Conservation (phyloP, 2,888 invertebrate species). For the Liposcelis brunnea region DNA sequence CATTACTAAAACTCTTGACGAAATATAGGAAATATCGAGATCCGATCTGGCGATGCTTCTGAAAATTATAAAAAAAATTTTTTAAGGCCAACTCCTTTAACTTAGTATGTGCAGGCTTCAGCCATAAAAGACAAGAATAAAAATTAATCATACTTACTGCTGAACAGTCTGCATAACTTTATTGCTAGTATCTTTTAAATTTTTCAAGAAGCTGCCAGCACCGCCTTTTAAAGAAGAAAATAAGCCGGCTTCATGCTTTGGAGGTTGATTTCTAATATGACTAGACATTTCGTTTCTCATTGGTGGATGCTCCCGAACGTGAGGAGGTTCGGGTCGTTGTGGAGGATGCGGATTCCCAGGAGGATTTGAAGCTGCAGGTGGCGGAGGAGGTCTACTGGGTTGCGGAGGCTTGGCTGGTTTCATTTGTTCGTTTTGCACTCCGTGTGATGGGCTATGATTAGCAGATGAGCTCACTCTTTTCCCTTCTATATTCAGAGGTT, state of each 20-base stretch:
- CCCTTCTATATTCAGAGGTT: slow-evolving; percentile 29
- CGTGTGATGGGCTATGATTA: background rate
- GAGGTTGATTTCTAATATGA: background rate
- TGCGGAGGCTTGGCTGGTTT: slow-evolving; percentile 1
- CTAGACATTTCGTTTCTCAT: slow-evolving; percentile 5
- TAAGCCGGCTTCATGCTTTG: slow-evolving; percentile 34
- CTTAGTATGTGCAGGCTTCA: background rate
- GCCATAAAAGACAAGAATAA: no score
- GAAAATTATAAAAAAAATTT: slow-evolving; percentile 20
- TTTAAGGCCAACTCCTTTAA: slow-evolving; percentile 10
- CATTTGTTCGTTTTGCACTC: background rate
- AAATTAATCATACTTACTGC: slow-evolving; percentile 41
- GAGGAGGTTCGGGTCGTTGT: background rate
- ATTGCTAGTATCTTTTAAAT: slow-evolving; percentile 85
- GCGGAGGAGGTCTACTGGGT: background rate
- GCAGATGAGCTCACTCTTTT: background rate
- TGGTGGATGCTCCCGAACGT: background rate
- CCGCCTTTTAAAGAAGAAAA: slow-evolving; percentile 82
- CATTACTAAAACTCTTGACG: slow-evolving; percentile 82
- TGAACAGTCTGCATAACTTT: slow-evolving; percentile 96
- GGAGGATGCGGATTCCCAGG: slow-evolving; percentile 3
- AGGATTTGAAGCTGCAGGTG: background rate
- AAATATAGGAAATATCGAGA: slow-evolving; percentile 82
- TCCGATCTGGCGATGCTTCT: slow-evolving; percentile 72
- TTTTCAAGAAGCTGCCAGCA: slow-evolving; percentile 82